phyloP scores from a whole-genome alignment of 2,888 invertebrate species.

The Epinotia nisella region DNA sequence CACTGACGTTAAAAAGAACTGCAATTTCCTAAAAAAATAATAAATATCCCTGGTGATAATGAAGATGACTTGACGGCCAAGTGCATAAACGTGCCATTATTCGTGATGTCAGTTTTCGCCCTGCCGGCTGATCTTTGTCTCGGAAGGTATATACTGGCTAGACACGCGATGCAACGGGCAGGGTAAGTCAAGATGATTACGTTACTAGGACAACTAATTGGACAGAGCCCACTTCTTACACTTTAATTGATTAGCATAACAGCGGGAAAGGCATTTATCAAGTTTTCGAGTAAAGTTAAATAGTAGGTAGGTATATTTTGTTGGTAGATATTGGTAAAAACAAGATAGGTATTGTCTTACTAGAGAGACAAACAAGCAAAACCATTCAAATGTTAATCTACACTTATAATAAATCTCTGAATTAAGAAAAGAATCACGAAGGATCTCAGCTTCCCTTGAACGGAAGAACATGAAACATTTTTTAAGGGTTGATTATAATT shows the following conservation, averaged over 20 bases:
- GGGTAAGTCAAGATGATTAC: constrained; percentile 22
- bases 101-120: constrained; percentile 26
- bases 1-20: background rate
- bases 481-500: too few species aligned
- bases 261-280: background rate
- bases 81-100: constrained; percentile 22
- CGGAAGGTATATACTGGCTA: constrained; percentile 12
- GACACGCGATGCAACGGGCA: constrained; percentile 24
- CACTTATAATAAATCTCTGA: too few species aligned
- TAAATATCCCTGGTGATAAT: constrained; percentile 12
- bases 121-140: constrained; percentile 24
- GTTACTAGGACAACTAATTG: constrained; percentile 25
- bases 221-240: constrained; percentile 7
- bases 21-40: constrained; percentile 6
- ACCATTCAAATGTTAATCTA: too few species aligned
- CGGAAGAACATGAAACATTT: too few species aligned
- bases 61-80: constrained; percentile 14
- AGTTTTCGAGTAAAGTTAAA: constrained; percentile 2
- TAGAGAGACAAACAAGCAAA: too few species aligned
- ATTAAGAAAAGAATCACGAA: too few species aligned
- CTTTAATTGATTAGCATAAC: constrained; percentile 14
- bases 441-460: too few species aligned
- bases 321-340: background rate
- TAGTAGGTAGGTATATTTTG: background rate
- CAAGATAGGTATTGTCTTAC: too few species aligned